Percentiles rank a stretch among this genome's conserved stretches.
phyloP scores from a whole-genome alignment of 2,113 vertebrate genomes.

The Fulica atra region DNA sequence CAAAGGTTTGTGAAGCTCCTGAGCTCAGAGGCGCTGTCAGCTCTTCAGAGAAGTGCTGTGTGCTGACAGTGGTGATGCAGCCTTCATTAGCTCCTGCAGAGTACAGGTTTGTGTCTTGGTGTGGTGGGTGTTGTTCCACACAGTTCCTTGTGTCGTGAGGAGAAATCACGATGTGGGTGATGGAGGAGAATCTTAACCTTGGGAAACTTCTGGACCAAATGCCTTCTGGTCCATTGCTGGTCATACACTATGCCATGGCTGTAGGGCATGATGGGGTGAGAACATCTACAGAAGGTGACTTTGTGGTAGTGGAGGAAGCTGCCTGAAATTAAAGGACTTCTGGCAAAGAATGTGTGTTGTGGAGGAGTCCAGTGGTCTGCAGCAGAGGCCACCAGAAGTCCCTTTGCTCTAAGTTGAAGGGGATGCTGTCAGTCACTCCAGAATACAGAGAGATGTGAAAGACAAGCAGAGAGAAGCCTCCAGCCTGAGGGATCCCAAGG shows the following conservation, averaged over 20 bases:
- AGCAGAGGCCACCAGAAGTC: background rate
- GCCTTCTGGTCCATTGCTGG: background rate
- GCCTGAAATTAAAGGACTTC: background rate
- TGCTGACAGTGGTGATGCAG: background rate
- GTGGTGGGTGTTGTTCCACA: too few species aligned
- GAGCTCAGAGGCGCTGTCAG: background rate
- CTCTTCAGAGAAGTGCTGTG: background rate
- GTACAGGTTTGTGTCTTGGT: too few species aligned
- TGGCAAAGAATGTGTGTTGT: background rate
- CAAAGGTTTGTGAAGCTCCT: background rate
- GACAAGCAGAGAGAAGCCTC: background rate
- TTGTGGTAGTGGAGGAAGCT: background rate
- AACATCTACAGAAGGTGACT: background rate
- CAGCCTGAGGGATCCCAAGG: background rate
- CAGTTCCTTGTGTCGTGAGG: background rate
- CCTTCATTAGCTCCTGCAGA: too few species aligned
- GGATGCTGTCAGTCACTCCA: background rate
- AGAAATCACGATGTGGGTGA: background rate
- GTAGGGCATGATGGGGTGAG: rapidly evolving
- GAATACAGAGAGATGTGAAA: background rate
- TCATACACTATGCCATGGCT: rapidly evolving
- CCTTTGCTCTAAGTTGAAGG: rapidly evolving
- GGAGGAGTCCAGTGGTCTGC: background rate
- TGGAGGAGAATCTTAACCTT: background rate
- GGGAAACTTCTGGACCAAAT: background rate